Conservation (phyloP, 2,888 invertebrate genomes). For the Zele albiditarsus region DNA sequence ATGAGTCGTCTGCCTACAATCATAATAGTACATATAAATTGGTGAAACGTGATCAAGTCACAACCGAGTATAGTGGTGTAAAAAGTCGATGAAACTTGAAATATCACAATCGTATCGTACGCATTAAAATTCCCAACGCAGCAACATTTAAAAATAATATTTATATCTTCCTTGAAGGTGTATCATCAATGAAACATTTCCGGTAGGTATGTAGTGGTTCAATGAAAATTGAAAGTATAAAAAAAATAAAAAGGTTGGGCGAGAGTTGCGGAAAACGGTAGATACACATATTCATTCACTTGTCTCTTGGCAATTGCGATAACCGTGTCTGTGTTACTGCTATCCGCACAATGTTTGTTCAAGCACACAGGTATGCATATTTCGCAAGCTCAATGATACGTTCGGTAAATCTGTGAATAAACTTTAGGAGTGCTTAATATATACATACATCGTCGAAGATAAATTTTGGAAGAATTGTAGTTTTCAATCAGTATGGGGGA, state of each 20-base stretch:
- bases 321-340: slow-evolving; percentile 13
- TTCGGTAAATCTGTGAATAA: slow-evolving; percentile 14
- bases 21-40: slow-evolving; percentile 27
- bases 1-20: slow-evolving; percentile 12
- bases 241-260: not conserved
- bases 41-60: slow-evolving; percentile 35
- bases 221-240: slow-evolving; percentile 4
- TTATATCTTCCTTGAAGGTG: slow-evolving; percentile 36
- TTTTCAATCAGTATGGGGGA: no score
- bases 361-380: slow-evolving; percentile 36
- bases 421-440: not conserved
- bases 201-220: not conserved
- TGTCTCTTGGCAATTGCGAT: slow-evolving; percentile 21
- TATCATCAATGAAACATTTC: slow-evolving; percentile 35
- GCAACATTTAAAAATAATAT: slow-evolving; percentile 47
- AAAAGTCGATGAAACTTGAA: slow-evolving; percentile 51
- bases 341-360: slow-evolving; percentile 31
- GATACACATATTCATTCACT: not conserved
- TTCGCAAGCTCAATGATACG: slow-evolving; percentile 27
- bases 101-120: slow-evolving; percentile 44
- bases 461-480: not conserved
- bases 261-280: not conserved
- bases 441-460: not conserved
- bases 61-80: slow-evolving; percentile 38
- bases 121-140: slow-evolving; percentile 51